Evolutionary conservation across 2,888 invertebrate species (phyloP), one percentile per base, ranked within the genome.

Genomic region (Epinotia ramella): DNA sequence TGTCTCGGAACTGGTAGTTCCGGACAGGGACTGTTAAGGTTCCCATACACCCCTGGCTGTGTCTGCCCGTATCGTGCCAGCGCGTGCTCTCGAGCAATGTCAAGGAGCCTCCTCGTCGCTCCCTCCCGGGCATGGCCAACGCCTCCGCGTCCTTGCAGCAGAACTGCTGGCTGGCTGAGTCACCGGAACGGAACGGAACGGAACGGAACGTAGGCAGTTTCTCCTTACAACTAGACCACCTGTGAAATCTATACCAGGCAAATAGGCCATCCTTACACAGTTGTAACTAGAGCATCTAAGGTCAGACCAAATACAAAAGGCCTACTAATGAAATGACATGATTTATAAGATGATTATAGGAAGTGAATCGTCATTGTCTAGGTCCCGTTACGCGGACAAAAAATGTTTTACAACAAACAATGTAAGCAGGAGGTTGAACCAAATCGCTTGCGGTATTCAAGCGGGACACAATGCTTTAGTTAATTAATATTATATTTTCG

Each of bases 371-470:
- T 60, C 70, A 53, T 75, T 64, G 75, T 60, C 59, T 20, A 65
- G 24, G 76, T 78, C 79, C 88, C 85, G 87, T 88, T 88, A 86
- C 73, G 80, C 77, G 79, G 80, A 82, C 84, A 84, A 87, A 86
- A 83, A 81, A 79, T 77, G 79, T 81, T 79, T 78, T 79, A 73
- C 53, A 49, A 60, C 78, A 78, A 81, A 82, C 81, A 81, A 81
- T 79, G 80, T 81, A 78, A 82, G 80, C 81, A 83, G 83, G 84
- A 81, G 86, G 84, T 88, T 82, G 86, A 84, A 80, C 80, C 80
- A 83, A 85, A 83, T 81, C 77, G 80, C 77, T 86, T 87, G 84
- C 89, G 89, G 86, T 88, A 88, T 84, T 79, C 86, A 86, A 79
- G 78, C 77, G 84, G 9, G 40, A 40, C 59, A 76, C 76, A 72